phyloP scores from a whole-genome alignment of 2,888 invertebrate genomes.

The Sminthurides aquaticus region DNA sequence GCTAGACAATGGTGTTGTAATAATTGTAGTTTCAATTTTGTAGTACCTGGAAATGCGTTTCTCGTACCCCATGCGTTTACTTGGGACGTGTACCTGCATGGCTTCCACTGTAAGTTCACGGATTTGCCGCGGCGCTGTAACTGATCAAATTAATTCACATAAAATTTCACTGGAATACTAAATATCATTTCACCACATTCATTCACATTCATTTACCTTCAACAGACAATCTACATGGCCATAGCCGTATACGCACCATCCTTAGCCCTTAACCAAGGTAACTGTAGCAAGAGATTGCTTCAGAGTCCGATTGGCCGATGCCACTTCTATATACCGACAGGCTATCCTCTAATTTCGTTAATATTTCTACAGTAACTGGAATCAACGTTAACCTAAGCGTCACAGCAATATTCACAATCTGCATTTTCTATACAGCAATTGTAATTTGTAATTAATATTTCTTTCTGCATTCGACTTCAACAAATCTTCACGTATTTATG shows the following conservation, averaged over 20 bases:
- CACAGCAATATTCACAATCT: slow-evolving; percentile 80
- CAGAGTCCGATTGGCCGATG: background rate
- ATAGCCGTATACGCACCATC: slow-evolving; percentile 62
- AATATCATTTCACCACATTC: no score
- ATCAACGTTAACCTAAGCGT: slow-evolving; percentile 83
- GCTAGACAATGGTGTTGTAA: no score
- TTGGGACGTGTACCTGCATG: slow-evolving; percentile 35
- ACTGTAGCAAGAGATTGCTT: slow-evolving; percentile 31
- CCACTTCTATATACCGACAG: no score
- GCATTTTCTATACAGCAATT: slow-evolving; percentile 89
- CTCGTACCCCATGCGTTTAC: slow-evolving; percentile 31
- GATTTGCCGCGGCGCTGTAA: no score
- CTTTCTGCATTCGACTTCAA: background rate
- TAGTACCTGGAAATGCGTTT: slow-evolving; percentile 37
- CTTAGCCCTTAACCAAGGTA: slow-evolving; percentile 62
- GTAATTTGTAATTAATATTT: slow-evolving; percentile 49
- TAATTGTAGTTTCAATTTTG: background rate
- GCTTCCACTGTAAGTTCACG: slow-evolving; percentile 33
- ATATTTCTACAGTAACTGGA: slow-evolving; percentile 83
- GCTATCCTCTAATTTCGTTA: no score
- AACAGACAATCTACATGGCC: slow-evolving; percentile 42
- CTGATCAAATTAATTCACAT: no score
- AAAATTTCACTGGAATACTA: no score
- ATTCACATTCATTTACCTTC: no score
- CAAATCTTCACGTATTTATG: background rate